Evolutionary conservation across 2,113 vertebrate species (phyloP).

Genomic region (Pagrus major): DNA sequence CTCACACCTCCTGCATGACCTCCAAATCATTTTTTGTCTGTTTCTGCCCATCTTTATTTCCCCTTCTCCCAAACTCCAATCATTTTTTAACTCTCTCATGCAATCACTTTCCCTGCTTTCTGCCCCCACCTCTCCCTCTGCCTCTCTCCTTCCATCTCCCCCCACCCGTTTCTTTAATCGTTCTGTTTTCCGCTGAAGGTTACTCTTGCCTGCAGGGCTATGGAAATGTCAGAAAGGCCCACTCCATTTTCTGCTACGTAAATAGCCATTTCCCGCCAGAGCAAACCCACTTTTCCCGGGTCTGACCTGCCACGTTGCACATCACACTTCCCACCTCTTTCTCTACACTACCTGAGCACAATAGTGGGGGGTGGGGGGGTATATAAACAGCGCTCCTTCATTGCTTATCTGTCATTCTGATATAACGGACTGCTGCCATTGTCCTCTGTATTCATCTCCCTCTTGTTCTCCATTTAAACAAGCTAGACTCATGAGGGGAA

Average conservation of each 20-base stretch:
- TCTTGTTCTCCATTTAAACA: slow-evolving; percentile 28
- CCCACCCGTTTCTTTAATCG: slow-evolving; percentile 68
- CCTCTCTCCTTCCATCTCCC: slow-evolving; percentile 20
- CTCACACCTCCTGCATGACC: slow-evolving; percentile 28
- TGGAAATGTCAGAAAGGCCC: slow-evolving; percentile 82
- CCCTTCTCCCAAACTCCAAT: slow-evolving; percentile 40
- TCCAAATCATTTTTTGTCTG: slow-evolving; percentile 36
- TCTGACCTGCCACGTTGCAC: slow-evolving; percentile 71
- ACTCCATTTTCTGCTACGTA: slow-evolving; percentile 84
- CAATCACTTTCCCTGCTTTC: slow-evolving; percentile 48
- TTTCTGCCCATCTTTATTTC: slow-evolving; percentile 49
- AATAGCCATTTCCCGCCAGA: slow-evolving; percentile 91
- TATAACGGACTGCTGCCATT: slow-evolving; percentile 17
- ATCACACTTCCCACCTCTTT: slow-evolving; percentile 55
- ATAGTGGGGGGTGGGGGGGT: neutral
- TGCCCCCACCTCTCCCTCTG: slow-evolving; percentile 43
- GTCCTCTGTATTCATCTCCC: slow-evolving; percentile 11
- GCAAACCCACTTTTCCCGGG: slow-evolving; percentile 86
- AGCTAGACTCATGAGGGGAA: neutral
- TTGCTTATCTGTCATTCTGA: slow-evolving; percentile 35
- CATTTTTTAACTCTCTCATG: slow-evolving; percentile 39
- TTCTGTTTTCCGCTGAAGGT: slow-evolving; percentile 83
- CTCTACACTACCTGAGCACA: slow-evolving; percentile 37
- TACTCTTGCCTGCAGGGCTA: slow-evolving; percentile 85
- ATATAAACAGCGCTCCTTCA: neutral